Evolutionary conservation across 2,797 vertebrate species (phyloP).

Genomic region (Garrulus glandarius): DNA sequence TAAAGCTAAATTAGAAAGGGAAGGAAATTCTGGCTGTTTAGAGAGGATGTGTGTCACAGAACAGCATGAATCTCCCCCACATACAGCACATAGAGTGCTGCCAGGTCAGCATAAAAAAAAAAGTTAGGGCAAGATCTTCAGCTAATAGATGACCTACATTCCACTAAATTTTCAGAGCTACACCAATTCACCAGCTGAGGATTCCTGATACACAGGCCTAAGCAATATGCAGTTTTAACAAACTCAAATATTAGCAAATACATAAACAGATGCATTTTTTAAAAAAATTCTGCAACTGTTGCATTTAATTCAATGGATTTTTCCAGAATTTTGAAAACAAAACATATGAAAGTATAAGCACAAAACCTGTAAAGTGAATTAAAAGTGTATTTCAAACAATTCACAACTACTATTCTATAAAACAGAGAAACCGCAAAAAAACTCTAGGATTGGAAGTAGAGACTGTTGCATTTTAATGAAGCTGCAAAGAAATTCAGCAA

Average conservation of each 20-base stretch:
- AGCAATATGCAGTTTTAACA: background rate
- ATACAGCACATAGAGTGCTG: background rate
- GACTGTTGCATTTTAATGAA: background rate
- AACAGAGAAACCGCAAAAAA: background rate
- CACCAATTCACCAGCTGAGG: background rate
- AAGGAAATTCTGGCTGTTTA: background rate
- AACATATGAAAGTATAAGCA: background rate
- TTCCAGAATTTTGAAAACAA: background rate
- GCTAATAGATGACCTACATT: background rate
- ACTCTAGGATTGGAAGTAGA: background rate
- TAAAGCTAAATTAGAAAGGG: background rate
- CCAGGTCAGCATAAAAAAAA: background rate
- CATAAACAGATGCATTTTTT: background rate
- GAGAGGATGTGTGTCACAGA: background rate
- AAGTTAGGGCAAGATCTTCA: background rate
- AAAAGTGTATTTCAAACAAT: background rate
- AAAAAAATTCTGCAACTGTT: background rate
- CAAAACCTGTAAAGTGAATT: background rate
- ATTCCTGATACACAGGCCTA: background rate
- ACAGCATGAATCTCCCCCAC: background rate
- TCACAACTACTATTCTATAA: background rate
- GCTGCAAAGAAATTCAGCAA: background rate
- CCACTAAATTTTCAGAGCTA: background rate
- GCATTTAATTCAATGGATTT: background rate
- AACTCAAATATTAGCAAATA: background rate